Evolutionary conservation across 2,888 invertebrate species (phyloP), one percentile per base, ranked within the genome.

Genomic region (Hemistola chrysoprasaria): DNA sequence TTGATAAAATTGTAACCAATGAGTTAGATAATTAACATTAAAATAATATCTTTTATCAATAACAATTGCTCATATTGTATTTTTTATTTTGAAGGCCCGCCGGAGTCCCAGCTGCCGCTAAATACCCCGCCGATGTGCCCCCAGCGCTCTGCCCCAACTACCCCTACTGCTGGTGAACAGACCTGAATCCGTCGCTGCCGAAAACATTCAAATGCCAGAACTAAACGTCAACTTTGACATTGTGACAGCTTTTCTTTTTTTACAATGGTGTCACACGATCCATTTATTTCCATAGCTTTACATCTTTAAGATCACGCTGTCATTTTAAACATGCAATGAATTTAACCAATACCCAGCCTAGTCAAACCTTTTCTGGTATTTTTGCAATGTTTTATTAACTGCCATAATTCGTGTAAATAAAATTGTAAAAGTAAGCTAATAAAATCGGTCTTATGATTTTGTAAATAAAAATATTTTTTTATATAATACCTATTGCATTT

Each of bases 61-160:
- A n/a, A n/a, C n/a, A n/a, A n/a, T n/a, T n/a, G n/a, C n/a, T n/a
- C n/a, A n/a, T n/a, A n/a, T n/a, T n/a, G n/a, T n/a, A n/a, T 1
- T 27, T 3, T 22, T 34, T 47, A 49, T 6, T 47, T 65, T 61
- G 7, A 71, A 86, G 86, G 29, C 65, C 72, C 38, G 1, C 25
- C 40, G 0, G 11, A 24, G 68, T 71, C 27, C 72, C 66, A 9
- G 75, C 66, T n/a, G n/a, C n/a, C n/a, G n/a, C n/a, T 7, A 75
- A 79, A 36, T 90, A 90, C 66, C 90, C 90, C n/a, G 90, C 90
- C 7, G 84, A 79, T 49, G 78, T 91, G 49, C 78, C 84, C 55
- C 77, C 91, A 6, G 87, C 91, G 3, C 75, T 82, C 25, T 91
- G 91, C 78, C 91, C 91, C 48, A 91, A 91, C 86, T 91, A 91